Conservation (phyloP, 2,888 invertebrate genomes). For the Aspidapion aeneum region DNA sequence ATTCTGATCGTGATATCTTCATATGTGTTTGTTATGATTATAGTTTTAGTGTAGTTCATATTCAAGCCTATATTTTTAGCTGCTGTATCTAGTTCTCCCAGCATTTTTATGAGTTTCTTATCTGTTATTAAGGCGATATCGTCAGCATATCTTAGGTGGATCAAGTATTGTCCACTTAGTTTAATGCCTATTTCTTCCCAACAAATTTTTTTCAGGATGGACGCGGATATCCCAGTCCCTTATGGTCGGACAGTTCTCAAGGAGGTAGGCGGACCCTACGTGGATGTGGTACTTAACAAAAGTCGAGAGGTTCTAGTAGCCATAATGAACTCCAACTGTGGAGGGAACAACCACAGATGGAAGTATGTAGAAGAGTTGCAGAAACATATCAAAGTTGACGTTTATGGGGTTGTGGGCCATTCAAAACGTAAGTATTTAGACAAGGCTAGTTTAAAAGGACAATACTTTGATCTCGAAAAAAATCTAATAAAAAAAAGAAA, state of each 20-base stretch:
- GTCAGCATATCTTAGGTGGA: no score
- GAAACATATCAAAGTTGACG: conserved; percentile 56
- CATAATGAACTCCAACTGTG: conserved; percentile 60
- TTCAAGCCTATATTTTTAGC: no score
- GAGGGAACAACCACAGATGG: conserved; percentile 51
- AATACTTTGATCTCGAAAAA: not conserved
- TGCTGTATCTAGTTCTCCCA: no score
- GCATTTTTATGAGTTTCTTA: no score
- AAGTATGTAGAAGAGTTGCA: conserved; percentile 54
- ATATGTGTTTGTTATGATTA: no score
- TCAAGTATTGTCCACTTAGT: no score
- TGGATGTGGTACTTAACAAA: conserved; percentile 41
- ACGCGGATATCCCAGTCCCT: conserved; percentile 63
- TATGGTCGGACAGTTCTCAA: conserved; percentile 57
- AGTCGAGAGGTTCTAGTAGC: conserved; percentile 50
- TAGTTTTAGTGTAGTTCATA: no score
- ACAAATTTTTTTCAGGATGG: conserved; percentile 56
- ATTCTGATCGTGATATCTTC: no score
- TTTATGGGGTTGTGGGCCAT: conserved; percentile 56
- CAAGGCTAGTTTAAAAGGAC: not conserved
- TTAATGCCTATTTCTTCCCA: no score
- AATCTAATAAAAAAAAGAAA: not conserved
- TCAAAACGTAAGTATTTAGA: conserved; percentile 32
- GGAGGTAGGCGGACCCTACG: conserved; percentile 20
- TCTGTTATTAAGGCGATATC: no score